Percentiles rank a stretch among this genome's conserved stretches.
phyloP scores from a whole-genome alignment of 1,140 invertebrate species.

The Metaphire vulgaris region DNA sequence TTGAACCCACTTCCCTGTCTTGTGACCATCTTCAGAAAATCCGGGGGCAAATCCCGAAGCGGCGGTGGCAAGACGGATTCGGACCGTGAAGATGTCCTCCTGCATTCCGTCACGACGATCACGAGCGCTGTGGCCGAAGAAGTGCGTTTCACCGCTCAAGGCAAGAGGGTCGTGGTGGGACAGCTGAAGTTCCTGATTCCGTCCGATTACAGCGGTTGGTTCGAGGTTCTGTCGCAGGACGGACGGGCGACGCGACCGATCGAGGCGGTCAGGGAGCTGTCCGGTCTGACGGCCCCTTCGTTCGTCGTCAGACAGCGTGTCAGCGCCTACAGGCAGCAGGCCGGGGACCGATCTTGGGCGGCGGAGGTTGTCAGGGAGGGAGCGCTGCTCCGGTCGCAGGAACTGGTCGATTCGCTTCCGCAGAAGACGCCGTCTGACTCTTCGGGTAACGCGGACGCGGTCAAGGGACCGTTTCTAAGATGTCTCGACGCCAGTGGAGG shows the following conservation, averaged over 20 bases:
- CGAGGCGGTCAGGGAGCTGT: conserved; percentile 74
- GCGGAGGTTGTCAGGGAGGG: conserved; percentile 65
- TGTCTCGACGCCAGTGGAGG: conserved; percentile 78
- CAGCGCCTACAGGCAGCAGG: conserved; percentile 58
- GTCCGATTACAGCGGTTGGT: conserved; percentile 80
- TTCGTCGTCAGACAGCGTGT: conserved; percentile 78
- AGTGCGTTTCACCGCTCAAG: conserved; percentile 80
- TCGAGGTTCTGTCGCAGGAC: conserved; percentile 87
- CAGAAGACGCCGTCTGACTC: too few relatives aligned
- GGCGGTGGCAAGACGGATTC: too few relatives aligned
- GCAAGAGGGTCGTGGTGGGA: conserved; percentile 60
- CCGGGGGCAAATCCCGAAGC: too few relatives aligned
- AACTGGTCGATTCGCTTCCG: conserved; percentile 67
- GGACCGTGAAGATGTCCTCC: conserved; percentile 57
- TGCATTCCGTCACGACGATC: conserved; percentile 72
- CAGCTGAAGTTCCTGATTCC: conserved; percentile 69
- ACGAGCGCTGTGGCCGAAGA: conserved; percentile 78
- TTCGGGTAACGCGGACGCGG: too few relatives aligned
- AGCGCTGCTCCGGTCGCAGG: conserved; percentile 55
- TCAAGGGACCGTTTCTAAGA: conserved; percentile 56
- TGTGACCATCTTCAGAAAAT: too few relatives aligned
- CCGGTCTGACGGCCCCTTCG: conserved; percentile 64
- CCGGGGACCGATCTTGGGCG: background rate
- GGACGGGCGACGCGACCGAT: conserved; percentile 79
- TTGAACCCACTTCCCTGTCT: too few relatives aligned